Conservation (phyloP, 1,140 invertebrate genomes). For the Drosophila orena region DNA sequence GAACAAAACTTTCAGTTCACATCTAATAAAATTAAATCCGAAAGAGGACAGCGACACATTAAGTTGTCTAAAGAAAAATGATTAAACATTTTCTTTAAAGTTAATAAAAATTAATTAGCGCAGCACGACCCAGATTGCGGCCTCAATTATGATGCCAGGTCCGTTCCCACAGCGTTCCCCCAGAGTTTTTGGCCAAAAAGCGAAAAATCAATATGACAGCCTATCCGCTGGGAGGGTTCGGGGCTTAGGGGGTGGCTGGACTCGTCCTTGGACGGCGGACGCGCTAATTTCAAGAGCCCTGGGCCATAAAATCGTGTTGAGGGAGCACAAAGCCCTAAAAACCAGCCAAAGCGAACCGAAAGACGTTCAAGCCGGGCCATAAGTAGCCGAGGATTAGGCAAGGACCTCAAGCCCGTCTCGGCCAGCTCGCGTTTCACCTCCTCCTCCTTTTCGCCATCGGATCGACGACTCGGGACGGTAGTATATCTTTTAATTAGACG, state of each 20-base stretch:
- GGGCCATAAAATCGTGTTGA: conserved; percentile 59
- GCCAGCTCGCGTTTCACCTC: background rate
- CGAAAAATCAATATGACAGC: conserved; percentile 62
- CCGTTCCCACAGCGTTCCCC: background rate
- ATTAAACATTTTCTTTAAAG: conserved; percentile 55
- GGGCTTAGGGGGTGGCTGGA: background rate
- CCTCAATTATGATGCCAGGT: conserved; percentile 63
- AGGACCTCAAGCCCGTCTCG: conserved; percentile 14
- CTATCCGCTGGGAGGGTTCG: background rate
- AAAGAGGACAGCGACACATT: conserved; percentile 49
- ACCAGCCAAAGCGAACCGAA: conserved; percentile 50
- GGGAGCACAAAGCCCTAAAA: conserved; percentile 60
- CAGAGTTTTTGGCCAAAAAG: conserved; percentile 26
- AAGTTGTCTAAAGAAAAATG: conserved; percentile 23
- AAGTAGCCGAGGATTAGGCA: conserved; percentile 57
- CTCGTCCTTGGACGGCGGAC: conserved; percentile 45
- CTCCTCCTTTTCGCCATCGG: background rate
- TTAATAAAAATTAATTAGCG: conserved; percentile 74
- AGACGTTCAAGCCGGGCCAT: conserved; percentile 50
- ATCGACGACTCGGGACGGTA: conserved; percentile 37
- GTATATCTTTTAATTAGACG: conserved; percentile 61
- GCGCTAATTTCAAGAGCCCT: conserved; percentile 61
- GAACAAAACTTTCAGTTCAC: conserved; percentile 16
- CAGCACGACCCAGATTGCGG: conserved; percentile 49
- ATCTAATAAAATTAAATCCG: conserved; percentile 26